Conservation (phyloP, 2,797 vertebrate species). For the Anolis apletophallus region DNA sequence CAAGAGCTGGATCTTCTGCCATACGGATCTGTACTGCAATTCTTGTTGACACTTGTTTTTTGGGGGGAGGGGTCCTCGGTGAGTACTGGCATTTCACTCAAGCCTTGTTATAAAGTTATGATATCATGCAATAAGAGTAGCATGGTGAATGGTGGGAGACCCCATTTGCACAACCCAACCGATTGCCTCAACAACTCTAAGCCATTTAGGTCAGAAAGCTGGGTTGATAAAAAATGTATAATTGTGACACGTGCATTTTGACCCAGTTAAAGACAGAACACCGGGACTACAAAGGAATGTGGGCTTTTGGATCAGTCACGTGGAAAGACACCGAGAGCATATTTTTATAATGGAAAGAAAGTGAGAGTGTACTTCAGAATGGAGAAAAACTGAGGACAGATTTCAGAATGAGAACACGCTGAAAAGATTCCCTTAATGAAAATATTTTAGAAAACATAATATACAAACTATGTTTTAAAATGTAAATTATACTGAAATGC, state of each 20-base stretch:
- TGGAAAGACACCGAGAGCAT: constrained; percentile 24
- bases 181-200: constrained; percentile 24
- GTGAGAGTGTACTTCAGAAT: constrained; percentile 26
- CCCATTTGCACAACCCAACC: not conserved
- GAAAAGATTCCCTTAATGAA: not conserved
- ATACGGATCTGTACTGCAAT: not conserved
- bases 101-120: not conserved
- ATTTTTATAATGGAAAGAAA: constrained; percentile 1
- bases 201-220: constrained; percentile 41
- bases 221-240: constrained; percentile 57
- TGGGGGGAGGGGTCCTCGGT: not conserved
- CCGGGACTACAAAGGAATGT: constrained; percentile 15
- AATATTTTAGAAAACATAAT: not conserved
- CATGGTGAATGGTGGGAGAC: not conserved
- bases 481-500: not conserved
- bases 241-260: constrained; percentile 33
- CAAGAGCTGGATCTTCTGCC: not conserved
- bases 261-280: constrained; percentile 38
- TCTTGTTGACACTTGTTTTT: not conserved
- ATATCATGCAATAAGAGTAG: constrained; percentile 5
- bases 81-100: not conserved
- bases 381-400: not conserved
- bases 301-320: constrained; percentile 18
- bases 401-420: constrained; percentile 1
- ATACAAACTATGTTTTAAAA: not conserved